Evolutionary conservation across 2,797 vertebrate species (phyloP), one percentile per base, ranked within the genome.

Genomic region (Pteropus rufus): DNA sequence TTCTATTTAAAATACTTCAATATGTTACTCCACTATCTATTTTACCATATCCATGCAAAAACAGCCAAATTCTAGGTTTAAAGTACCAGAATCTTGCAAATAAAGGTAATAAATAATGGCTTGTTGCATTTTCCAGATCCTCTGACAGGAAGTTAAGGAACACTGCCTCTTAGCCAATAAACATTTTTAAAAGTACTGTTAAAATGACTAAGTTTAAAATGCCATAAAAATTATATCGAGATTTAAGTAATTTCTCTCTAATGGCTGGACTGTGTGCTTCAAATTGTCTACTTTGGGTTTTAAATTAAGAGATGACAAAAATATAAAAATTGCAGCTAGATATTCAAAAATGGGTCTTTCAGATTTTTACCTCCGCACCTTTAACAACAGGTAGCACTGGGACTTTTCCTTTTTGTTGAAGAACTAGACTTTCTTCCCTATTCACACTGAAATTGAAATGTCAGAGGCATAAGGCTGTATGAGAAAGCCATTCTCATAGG

Each of bases 161-260:
- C 91, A 92, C 52, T 31, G 0, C 31, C 72, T 69, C 80, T 91
- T 70, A 70, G 19, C 41, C 31, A 54, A 82, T 83, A 97, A 97
- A 96, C 91, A 84, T 88, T 96, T 96, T 96, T 96, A 79, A 96
- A 34, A 54, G 44, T 73, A 72, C 41, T 81, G 21, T 89, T 93
- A 94, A 95, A 97, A 96, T 95, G 86, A 95, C 93, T 49, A 89
- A 62, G 23, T 93, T 91, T 85, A 90, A 95, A 93, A 96, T 82
- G 67, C 31, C 56, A 69, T 93, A 77, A 91, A 95, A 95, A 85
- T 97, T 91, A 90, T 7, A 62, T 76, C 54, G 54, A 80, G 26
- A 65, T 85, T 76, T 64, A 94, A 96, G n/a, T 82, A 93, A 60
- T 85, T 93, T 96, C 77, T 52, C 73, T 46, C 46, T 70, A 93